Evolutionary conservation across 1,140 invertebrate species (phyloP).

Genomic region (Drosophila persimilis): DNA sequence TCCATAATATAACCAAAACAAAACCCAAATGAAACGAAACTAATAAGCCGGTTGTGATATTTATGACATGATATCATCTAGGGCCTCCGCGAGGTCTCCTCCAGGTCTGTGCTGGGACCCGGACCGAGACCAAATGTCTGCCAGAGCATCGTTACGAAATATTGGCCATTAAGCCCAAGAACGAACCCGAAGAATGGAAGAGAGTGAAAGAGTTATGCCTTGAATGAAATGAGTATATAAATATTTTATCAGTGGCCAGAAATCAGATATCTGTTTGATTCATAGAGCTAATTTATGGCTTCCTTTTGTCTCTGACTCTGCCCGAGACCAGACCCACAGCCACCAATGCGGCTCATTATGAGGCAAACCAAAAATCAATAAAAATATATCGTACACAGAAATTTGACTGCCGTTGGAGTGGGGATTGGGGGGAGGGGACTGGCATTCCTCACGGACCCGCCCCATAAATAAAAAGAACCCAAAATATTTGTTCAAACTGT

Average conservation of each 20-base stretch:
- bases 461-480: constrained; percentile 46
- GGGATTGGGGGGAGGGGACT: constrained; percentile 12
- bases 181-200: no score
- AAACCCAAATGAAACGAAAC: constrained; percentile 24
- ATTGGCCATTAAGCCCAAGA: constrained; percentile 45
- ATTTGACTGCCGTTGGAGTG: constrained; percentile 32
- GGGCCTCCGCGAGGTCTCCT: constrained; percentile 47
- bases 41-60: constrained; percentile 66
- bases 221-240: constrained; percentile 75
- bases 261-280: constrained; percentile 82
- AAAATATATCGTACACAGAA: constrained; percentile 69
- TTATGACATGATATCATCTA: constrained; percentile 80
- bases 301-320: constrained; percentile 60
- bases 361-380: constrained; percentile 66
- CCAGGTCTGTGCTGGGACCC: constrained; percentile 35
- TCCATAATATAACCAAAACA: constrained; percentile 18
- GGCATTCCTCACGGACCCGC: constrained; percentile 48
- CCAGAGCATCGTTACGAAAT: constrained; percentile 37
- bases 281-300: constrained; percentile 82
- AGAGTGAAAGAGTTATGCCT: constrained; percentile 62
- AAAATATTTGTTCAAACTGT: constrained; percentile 36
- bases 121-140: constrained; percentile 73
- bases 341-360: constrained; percentile 72
- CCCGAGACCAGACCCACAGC: constrained; percentile 59
- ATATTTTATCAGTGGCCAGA: constrained; percentile 81